Evolutionary conservation across 2,113 vertebrate genomes (phyloP), one percentile per base, ranked within the genome.

Genomic region (Pedionomus torquatus): DNA sequence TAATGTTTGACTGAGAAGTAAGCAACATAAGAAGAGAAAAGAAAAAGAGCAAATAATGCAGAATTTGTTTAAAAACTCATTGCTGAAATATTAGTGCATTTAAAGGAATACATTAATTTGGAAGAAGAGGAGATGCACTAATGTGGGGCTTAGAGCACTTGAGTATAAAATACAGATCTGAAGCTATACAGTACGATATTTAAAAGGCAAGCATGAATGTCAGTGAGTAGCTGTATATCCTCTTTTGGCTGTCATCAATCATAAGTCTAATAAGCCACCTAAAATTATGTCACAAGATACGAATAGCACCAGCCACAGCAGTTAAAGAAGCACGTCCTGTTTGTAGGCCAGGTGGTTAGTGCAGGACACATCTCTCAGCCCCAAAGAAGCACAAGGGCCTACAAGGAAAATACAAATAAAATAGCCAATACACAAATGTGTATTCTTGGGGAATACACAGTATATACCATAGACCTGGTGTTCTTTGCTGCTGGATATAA

Each of bases 151-250:
- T 58, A 46, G 96, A 97, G 96, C 94, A 97, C 92, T 90, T 98
- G 95, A 94, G 90, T 97, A 96, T 97, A 97, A 98, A 98, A 98
- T 61, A 97, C 95, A 97, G 89, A 97, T 97, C 89, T 39, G 72
- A 93, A 97, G 97, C 96, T 96, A 92, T 72, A 71, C 51, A 83
- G 87, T 79, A 90, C 79, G 95, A 95, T 96, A 97, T 97, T 98
- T 98, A 97, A 98, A 98, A 98, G 94, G 95, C 97, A 97, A 95
- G 98, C 97, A 98, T 97, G 98, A 98, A 98, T 98, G 98, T 98
- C 98, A 98, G 89, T 80, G 97, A 95, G 51, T 97, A 97, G 95
- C 97, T 89, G 65, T 95, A 97, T 93, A 96, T 98, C 94, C 95
- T 97, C 97, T 97, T 98, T 97, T 97, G 95, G 96, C 96, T 97